phyloP scores from a whole-genome alignment of 2,888 invertebrate species.

The Oscheius onirici region DNA sequence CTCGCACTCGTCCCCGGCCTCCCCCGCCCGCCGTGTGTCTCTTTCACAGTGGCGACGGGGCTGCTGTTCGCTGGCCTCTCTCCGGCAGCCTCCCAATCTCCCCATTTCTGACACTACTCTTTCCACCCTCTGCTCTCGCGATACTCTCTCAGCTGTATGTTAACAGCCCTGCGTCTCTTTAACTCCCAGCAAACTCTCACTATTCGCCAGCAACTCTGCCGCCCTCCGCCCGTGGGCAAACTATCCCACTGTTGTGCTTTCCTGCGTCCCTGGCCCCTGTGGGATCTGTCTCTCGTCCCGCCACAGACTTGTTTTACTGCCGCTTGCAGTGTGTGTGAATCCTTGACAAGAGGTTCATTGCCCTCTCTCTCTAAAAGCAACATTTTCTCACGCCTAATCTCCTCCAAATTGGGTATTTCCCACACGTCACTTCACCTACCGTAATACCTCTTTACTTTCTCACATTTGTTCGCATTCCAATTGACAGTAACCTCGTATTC shows the following conservation, averaged over 20 bases:
- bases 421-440: neutral
- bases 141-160: neutral
- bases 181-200: neutral
- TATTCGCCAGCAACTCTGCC: neutral
- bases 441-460: neutral
- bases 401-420: neutral
- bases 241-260: slow-evolving; percentile 13
- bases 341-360: neutral
- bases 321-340: slow-evolving; percentile 23
- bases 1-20: slow-evolving; percentile 15
- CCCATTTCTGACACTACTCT: slow-evolving; percentile 33
- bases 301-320: slow-evolving; percentile 35
- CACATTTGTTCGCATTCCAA: neutral
- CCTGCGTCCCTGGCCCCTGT: slow-evolving; percentile 15
- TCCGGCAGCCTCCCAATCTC: slow-evolving; percentile 40
- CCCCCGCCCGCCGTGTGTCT: slow-evolving; percentile 13
- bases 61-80: slow-evolving; percentile 32
- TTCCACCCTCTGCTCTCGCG: slow-evolving; percentile 26
- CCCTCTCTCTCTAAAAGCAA: neutral
- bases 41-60: slow-evolving; percentile 17
- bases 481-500: neutral
- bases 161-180: slow-evolving; percentile 19
- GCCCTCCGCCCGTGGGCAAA: neutral
- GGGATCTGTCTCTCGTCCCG: slow-evolving; percentile 17
- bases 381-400: neutral